Conservation (phyloP, 2,113 vertebrate genomes). For the Oryzias melastigma region DNA sequence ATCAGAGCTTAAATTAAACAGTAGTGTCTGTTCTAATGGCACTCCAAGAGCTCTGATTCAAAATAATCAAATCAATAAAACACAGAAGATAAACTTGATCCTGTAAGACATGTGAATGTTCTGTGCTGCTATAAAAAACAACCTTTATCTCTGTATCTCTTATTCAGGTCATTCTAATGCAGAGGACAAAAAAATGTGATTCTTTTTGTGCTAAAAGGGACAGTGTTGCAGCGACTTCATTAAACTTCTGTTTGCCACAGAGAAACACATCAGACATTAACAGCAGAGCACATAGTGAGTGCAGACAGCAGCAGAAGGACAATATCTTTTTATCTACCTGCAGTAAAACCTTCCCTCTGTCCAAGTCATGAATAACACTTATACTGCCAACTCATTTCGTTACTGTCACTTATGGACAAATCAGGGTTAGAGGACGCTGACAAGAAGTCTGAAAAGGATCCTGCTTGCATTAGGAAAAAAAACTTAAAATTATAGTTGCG, state of each 20-base stretch:
- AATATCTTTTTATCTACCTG: slow-evolving; percentile 72
- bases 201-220: slow-evolving; percentile 28
- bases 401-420: slow-evolving; percentile 17
- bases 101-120: too few relatives aligned
- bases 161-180: neutral
- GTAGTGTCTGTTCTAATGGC: too few relatives aligned
- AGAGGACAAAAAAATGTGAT: slow-evolving; percentile 43
- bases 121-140: too few relatives aligned
- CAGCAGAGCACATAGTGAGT: slow-evolving; percentile 63
- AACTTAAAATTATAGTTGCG: neutral
- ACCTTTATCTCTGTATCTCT: too few relatives aligned
- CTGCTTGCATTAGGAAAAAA: slow-evolving; percentile 10
- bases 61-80: too few relatives aligned
- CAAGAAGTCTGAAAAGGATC: slow-evolving; percentile 55
- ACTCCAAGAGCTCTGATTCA: too few relatives aligned
- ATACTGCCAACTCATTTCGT: slow-evolving; percentile 52
- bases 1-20: too few relatives aligned
- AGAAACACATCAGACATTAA: slow-evolving; percentile 62
- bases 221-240: slow-evolving; percentile 52
- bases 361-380: slow-evolving; percentile 67
- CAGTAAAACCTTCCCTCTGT: slow-evolving; percentile 71
- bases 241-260: slow-evolving; percentile 51
- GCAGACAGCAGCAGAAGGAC: slow-evolving; percentile 68
- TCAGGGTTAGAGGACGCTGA: slow-evolving; percentile 19
- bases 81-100: too few relatives aligned